These are phyloP conservation scores for Yoshiicerus persimilis DNA, from an alignment of 1,140 invertebrate genomes.

Conservation along the genomic window DNA sequence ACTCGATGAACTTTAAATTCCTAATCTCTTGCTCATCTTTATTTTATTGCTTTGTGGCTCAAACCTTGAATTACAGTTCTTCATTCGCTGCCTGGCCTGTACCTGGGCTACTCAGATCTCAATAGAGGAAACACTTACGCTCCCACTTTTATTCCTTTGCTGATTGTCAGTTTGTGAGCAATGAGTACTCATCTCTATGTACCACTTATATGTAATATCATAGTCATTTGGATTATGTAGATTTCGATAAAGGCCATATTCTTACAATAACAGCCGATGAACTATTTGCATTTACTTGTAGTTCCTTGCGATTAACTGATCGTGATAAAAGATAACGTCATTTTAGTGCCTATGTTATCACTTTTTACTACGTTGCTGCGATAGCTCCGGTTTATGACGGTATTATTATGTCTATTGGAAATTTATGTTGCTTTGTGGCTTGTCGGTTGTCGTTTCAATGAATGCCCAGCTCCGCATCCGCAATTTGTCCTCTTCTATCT, in stretches of 20 bases:
- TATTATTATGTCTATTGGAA: background rate
- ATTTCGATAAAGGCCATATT: too few species aligned
- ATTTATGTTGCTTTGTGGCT: background rate
- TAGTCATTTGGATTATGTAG: background rate
- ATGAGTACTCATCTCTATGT: too few species aligned
- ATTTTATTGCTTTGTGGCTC: constrained; percentile 10
- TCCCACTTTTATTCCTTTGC: background rate
- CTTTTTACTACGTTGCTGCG: background rate
- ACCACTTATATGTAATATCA: background rate
- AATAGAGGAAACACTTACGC: too few species aligned
- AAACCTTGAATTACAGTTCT: background rate
- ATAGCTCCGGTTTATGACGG: background rate
- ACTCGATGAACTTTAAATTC: background rate
- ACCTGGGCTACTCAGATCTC: background rate
- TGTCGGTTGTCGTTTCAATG: background rate
- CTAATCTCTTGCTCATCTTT: background rate
- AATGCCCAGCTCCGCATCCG: background rate
- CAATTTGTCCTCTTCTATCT: background rate
- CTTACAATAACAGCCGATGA: background rate
- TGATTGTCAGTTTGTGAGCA: background rate
- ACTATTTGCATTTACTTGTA: background rate
- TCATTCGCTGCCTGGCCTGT: background rate
- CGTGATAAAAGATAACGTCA: background rate
- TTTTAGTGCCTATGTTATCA: background rate
- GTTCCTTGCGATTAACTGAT: background rate